Evolutionary conservation across 2,888 invertebrate genomes (phyloP), one percentile per base, ranked within the genome.

Genomic region (Erebia ligea): DNA sequence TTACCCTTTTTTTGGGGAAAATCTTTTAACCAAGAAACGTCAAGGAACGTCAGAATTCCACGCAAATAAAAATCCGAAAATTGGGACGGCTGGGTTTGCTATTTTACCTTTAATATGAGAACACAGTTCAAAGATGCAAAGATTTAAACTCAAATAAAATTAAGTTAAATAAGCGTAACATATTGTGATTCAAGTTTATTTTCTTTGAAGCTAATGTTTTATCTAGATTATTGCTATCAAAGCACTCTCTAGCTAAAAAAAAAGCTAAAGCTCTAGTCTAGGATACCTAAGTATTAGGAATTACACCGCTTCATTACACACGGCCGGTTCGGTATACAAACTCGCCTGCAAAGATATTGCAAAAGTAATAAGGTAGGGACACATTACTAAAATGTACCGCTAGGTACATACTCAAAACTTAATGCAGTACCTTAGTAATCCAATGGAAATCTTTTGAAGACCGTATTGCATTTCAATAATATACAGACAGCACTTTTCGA

Each of bases 241-340:
- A 15, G 48, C 48, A 15, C 11, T 48, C 13, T 48, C 48, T 48
- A 25, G 25, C 3, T 48, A 15, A 1, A n/a, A n/a, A n/a, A n/a
- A n/a, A n/a, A n/a, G n/a, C n/a, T n/a, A n/a, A n/a, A n/a, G n/a
- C n/a, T n/a, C n/a, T n/a, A n/a, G n/a, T n/a, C 48, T 48, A 15
- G 48, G 48, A 48, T 48, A 48, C 48, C 48, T 62, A 34, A 34
- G 34, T 34, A 62, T 56, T 63, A 63, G 34, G 21, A 68, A 63
- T 48, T 15, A 21, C 21, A 25, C 13, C 19, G 63, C 64, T 64
- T 69, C 63, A 69, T 64, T 69, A 69, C 54, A 34, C 48, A 17
- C 34, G 34, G 63, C n/a, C 48, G 56, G 40, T n/a, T 34, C 48
- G 1, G 5, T 25, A 17, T 58, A 69, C 19, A 63, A 63, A 57